phyloP scores from a whole-genome alignment of 2,113 vertebrate species.

The Cacatua alba region DNA sequence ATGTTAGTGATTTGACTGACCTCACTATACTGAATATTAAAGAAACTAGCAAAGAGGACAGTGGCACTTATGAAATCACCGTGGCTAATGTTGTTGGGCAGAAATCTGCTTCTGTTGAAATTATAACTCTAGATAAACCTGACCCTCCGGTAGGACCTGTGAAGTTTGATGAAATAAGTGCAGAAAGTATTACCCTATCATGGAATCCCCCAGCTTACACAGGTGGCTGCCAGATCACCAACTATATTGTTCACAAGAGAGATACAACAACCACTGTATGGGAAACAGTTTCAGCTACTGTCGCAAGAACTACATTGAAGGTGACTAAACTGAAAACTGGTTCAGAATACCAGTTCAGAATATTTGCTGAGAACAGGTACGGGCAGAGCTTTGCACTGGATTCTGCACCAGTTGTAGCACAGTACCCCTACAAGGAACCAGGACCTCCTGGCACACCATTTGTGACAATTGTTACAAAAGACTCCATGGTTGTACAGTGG shows the following conservation, averaged over 20 bases:
- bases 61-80: slow-evolving; percentile 89
- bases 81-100: slow-evolving; percentile 88
- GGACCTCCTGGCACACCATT: slow-evolving; percentile 97
- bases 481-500: slow-evolving; percentile 94
- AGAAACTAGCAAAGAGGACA: slow-evolving; percentile 90
- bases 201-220: slow-evolving; percentile 91
- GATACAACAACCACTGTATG: slow-evolving; percentile 91
- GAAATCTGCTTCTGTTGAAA: slow-evolving; percentile 88
- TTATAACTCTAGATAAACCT: slow-evolving; percentile 94
- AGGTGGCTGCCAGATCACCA: slow-evolving; percentile 95
- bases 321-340: slow-evolving; percentile 92
- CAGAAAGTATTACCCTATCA: slow-evolving; percentile 91
- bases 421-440: slow-evolving; percentile 96
- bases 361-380: slow-evolving; percentile 96
- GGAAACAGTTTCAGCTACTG: slow-evolving; percentile 90
- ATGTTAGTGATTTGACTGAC: slow-evolving; percentile 81
- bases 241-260: slow-evolving; percentile 96
- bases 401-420: slow-evolving; percentile 86
- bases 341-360: slow-evolving; percentile 96
- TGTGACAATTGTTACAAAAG: slow-evolving; percentile 85
- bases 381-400: slow-evolving; percentile 95
- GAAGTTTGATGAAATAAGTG: slow-evolving; percentile 93
- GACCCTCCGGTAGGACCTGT: slow-evolving; percentile 93
- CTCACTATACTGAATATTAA: slow-evolving; percentile 89
- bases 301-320: slow-evolving; percentile 91